Conservation (phyloP, 2,113 vertebrate genomes). For the Neogale vison region DNA sequence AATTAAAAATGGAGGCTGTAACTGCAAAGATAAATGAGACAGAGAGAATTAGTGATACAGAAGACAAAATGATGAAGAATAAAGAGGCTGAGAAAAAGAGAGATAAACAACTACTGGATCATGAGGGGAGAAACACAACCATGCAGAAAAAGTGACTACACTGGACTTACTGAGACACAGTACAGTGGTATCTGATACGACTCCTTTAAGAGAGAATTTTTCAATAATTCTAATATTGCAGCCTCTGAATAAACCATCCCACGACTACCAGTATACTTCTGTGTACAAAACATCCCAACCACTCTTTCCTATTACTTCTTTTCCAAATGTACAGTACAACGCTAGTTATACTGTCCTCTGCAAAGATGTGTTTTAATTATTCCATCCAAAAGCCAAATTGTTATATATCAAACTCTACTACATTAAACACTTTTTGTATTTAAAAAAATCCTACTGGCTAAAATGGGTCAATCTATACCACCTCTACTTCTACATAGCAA, state of each 20-base stretch:
- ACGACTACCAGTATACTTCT: neutral
- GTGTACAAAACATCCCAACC: neutral
- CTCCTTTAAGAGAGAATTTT: neutral
- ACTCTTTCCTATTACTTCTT: neutral
- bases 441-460: neutral
- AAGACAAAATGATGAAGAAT: no score
- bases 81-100: no score
- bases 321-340: neutral
- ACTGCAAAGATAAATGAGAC: no score
- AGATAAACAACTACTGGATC: no score
- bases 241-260: neutral
- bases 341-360: neutral
- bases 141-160: neutral
- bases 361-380: neutral
- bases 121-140: neutral
- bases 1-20: no score
- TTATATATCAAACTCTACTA: neutral
- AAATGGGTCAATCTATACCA: neutral
- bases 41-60: no score
- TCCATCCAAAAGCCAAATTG: neutral
- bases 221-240: neutral
- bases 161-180: neutral
- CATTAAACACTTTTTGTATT: neutral
- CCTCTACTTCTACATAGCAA: neutral
- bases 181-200: neutral